Conservation (phyloP, 2,113 vertebrate species). For the mouse (Mus musculus) region DNA sequence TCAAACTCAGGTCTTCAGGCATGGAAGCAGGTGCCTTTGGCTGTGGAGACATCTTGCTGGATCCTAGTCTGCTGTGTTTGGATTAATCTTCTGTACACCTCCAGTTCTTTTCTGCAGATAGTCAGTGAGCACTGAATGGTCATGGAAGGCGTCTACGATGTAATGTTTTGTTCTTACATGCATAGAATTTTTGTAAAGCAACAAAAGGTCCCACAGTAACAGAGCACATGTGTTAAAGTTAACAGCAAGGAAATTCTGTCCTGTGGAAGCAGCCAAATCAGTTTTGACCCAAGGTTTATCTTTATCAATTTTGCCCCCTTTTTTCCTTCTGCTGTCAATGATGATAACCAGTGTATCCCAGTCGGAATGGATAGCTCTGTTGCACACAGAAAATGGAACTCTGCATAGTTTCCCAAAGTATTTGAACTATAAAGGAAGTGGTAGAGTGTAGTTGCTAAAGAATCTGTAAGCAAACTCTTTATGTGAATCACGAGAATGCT, state of each 20-base stretch:
- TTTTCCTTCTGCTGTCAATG: not conserved
- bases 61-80: not conserved
- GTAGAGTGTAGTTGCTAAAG: not conserved
- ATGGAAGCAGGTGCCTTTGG: not conserved
- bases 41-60: not conserved
- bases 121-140: not conserved
- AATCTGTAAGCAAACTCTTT: not conserved
- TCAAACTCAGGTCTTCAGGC: not conserved
- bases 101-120: not conserved
- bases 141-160: not conserved
- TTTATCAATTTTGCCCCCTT: not conserved
- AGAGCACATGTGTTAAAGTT: not conserved
- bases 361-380: not conserved
- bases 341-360: not conserved
- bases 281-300: not conserved
- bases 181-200: not conserved
- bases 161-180: not conserved
- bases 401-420: not conserved
- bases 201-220: too few relatives aligned
- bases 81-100: not conserved
- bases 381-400: not conserved
- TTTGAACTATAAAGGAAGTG: not conserved
- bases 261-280: not conserved
- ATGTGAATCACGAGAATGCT: not conserved
- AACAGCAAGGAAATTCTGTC: not conserved